Conservation (phyloP, 2,113 vertebrate genomes). For the Rhombomys opimus region DNA sequence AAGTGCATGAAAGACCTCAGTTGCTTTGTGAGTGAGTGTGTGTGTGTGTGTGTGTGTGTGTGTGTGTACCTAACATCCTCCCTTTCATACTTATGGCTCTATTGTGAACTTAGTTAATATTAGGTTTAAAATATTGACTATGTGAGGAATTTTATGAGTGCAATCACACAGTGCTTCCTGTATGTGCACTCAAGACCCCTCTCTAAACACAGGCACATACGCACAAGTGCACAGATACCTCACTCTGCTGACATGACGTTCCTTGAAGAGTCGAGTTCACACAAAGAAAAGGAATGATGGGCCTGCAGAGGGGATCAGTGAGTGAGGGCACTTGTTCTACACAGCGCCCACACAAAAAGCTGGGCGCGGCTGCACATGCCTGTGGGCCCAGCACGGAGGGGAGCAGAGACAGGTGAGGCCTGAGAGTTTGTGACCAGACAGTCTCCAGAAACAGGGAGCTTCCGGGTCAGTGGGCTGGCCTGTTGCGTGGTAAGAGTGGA, state of each 20-base stretch:
- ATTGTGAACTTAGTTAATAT: conserved; percentile 3
- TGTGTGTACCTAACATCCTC: background rate
- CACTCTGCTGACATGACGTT: background rate
- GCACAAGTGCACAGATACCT: no score
- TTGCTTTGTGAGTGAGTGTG: background rate
- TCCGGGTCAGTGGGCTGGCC: background rate
- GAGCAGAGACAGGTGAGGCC: background rate
- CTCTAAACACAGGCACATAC: background rate
- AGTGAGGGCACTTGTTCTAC: no score
- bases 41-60: background rate
- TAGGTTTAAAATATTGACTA: background rate
- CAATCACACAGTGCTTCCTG: background rate
- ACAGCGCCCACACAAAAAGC: background rate
- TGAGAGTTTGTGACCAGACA: background rate
- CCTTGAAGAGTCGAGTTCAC: background rate
- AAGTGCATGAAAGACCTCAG: background rate
- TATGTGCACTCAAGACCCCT: no score
- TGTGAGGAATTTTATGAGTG: background rate
- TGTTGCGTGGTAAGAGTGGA: background rate
- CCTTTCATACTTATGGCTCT: background rate
- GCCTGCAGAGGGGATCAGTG: background rate
- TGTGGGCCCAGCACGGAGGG: background rate
- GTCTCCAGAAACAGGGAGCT: background rate
- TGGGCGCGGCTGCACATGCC: background rate
- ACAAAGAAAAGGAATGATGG: background rate